Evolutionary conservation across 2,888 invertebrate species (phyloP), one percentile per base, ranked within the genome.

Genomic region (Archips crataeganus): DNA sequence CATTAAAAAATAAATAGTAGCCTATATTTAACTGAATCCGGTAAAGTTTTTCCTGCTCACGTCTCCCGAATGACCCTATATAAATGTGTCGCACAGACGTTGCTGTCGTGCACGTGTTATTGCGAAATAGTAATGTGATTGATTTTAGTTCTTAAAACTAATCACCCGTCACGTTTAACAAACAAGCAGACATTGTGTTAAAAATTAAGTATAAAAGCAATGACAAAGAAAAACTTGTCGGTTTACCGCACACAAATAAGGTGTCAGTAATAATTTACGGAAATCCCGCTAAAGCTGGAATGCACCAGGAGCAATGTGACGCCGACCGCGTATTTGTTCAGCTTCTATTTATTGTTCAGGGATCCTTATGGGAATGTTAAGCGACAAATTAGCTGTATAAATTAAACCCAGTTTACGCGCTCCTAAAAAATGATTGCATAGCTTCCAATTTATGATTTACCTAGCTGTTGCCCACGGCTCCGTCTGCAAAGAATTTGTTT

Each of bases 181-280:
- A 54, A 54, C 15, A 54, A 45, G 54, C 9, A 13, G 2, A 23
- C 54, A 54, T 54, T 23, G 54, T 15, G 23, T 54, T 54, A 54
- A 23, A 54, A 54, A 54, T 4, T 57, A 11, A 57, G 9, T 10
- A 39, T 39, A 10, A 11, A 11, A 23, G 32, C 57, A 57, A 51
- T 2, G 9, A 54, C 11, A 54, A 23, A 54, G 23, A 39, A 3
- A 15, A 39, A 60, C 34, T 36, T 15, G 39, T 39, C 2, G n/a
- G 39, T 13, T 47, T 54, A 32, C 42, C 15, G 45, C n/a, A 51
- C 63, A 63, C 73, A 73, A 69, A 59, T 64, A 39, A 64, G 59
- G 39, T 32, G 68, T 63, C 57, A 34, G 57, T 64, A 57, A 64
- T 64, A 73, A 73, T 69, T 73, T 64, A 71, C 66, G 23, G 66